Base-by-base conservation (phyloP, 2,888 invertebrate species). In the Invenusta paracnida region DNA sequence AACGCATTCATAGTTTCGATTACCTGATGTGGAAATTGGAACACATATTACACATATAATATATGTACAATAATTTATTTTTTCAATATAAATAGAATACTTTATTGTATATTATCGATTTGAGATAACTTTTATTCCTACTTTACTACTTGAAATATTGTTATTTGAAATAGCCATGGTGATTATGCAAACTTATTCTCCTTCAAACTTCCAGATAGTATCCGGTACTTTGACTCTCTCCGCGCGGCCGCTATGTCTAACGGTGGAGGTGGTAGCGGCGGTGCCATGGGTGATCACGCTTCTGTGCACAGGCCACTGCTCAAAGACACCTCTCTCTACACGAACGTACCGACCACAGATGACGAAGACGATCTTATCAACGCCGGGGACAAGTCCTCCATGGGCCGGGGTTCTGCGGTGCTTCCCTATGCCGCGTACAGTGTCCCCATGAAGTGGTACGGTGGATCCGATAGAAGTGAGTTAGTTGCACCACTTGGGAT, bases 361-460 rank as follows among this genome's bases (percentile, higher is more conserved):
- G 73, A 73, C 27, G 73, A 73, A 23, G 73, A 73, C 73, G 73
- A 73, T 23, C 73, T 73, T 2, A 13, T 73, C 73, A 73, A 73
- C 27, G 23, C 73, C 27, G 73, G 73, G 23, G 73, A 73, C 73
- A 73, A 73, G 27, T 73, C 73, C 27, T 73, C 73, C 11, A 5
- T 73, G 73, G 73, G 73, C 27, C 73, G 23, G 5, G 73, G 73
- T 13, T 73, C 73, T 5, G 73, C 23, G 27, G 73, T 73, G 27
- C 73, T 73, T 2, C 73, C 73, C 73, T 73, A 73, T 73, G 73
- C 73, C 11, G 73, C 73, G 11, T 73, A 73, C 73, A 73, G 73
- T 73, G 73, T 73, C 2, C 73, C 73, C 17, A 73, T 73, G 73
- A 73, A 73, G 73, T 73, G 73, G 73, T 73, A 73, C 27, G 73